Conservation (phyloP, 2,888 invertebrate genomes). For the Ganaspis brasiliensis region DNA sequence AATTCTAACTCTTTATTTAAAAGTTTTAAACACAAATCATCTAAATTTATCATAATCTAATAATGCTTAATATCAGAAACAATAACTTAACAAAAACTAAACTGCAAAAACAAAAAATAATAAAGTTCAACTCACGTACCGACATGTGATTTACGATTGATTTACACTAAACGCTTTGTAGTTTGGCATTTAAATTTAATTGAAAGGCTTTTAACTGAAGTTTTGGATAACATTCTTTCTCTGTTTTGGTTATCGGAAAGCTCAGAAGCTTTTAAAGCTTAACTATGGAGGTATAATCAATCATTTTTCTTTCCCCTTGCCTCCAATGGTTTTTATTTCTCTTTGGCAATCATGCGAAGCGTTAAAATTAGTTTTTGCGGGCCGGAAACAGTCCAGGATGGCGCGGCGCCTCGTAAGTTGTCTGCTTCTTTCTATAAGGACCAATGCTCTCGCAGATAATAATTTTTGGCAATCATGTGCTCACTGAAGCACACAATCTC, state of each 20-base stretch:
- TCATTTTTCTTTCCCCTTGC: conserved; percentile 17
- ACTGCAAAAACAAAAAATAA: too few relatives aligned
- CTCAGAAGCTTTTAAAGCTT: conserved; percentile 17
- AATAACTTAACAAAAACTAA: too few relatives aligned
- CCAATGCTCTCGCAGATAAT: background rate
- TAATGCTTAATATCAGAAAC: too few relatives aligned
- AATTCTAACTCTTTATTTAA: too few relatives aligned
- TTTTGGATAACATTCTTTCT: conserved; percentile 5
- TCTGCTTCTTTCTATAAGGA: conserved; percentile 38
- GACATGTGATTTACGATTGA: too few relatives aligned
- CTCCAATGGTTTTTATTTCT: background rate
- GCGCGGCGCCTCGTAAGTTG: conserved; percentile 33
- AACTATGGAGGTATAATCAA: conserved; percentile 17
- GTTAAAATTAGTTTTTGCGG: conserved; percentile 43
- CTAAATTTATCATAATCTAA: too few relatives aligned
- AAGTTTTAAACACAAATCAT: too few relatives aligned
- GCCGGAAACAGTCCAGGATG: conserved; percentile 33
- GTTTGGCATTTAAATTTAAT: conserved; percentile 18
- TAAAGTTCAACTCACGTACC: too few relatives aligned
- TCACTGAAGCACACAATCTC: background rate
- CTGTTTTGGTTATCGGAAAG: conserved; percentile 32
- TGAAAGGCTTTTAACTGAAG: conserved; percentile 1
- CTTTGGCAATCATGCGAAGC: conserved; percentile 34
- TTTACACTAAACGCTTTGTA: background rate
- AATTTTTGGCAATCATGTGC: conserved; percentile 27